Conservation (phyloP, 2,888 invertebrate genomes). For the Craniophora ligustri region DNA sequence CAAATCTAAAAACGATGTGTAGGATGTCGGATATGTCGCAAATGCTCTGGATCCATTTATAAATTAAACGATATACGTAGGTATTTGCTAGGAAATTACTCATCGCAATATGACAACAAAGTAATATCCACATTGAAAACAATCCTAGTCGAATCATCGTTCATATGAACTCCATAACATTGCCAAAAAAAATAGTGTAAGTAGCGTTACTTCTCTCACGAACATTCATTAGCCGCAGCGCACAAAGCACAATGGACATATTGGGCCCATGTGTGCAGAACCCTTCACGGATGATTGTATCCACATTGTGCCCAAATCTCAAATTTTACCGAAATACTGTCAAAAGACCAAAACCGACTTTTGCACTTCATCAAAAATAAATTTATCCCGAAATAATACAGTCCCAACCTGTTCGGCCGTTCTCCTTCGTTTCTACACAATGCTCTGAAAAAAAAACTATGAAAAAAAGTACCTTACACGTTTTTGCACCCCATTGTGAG, state of each 20-base stretch:
- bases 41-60: conserved; percentile 3
- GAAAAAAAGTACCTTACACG: conserved; percentile 43
- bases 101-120: background rate
- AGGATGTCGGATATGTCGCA: no score
- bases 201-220: conserved; percentile 69
- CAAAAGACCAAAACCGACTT: conserved; percentile 79
- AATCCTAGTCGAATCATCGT: conserved; percentile 43
- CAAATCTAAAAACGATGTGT: no score
- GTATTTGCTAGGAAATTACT: background rate
- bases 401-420: conserved; percentile 74
- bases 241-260: conserved; percentile 79
- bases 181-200: conserved; percentile 54
- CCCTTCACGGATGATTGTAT: conserved; percentile 76
- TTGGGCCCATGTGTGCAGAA: conserved; percentile 84
- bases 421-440: conserved; percentile 67
- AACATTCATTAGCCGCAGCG: conserved; percentile 73
- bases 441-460: conserved; percentile 65
- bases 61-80: background rate
- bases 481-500: conserved; percentile 70
- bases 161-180: conserved; percentile 44
- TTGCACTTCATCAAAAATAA: conserved; percentile 88
- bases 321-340: conserved; percentile 74
- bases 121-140: conserved; percentile 12
- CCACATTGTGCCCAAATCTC: conserved; percentile 76
- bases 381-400: conserved; percentile 82